Evolutionary conservation across 2,113 vertebrate species (phyloP).

Genomic region (Sebastes fasciatus): DNA sequence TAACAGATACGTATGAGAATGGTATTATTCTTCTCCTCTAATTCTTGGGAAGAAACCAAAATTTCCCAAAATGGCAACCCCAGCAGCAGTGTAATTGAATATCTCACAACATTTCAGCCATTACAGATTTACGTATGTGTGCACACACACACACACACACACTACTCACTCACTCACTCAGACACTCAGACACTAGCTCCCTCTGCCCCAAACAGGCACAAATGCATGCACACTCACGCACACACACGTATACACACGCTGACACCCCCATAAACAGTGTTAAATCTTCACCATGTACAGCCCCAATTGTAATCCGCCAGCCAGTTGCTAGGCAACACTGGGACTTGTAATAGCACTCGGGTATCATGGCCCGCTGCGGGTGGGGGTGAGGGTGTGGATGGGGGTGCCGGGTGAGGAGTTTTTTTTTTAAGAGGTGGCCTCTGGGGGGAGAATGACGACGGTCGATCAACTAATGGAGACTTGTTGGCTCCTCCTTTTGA

Average conservation of each 20-base stretch:
- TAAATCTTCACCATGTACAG: constrained; percentile 65
- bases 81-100: constrained; percentile 2
- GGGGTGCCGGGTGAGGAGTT: constrained; percentile 35
- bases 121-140: neutral
- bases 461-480: constrained; percentile 24
- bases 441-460: neutral
- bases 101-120: constrained; percentile 20
- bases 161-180: neutral
- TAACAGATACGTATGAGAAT: neutral
- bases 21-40: neutral
- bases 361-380: constrained; percentile 55
- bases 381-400: constrained; percentile 30
- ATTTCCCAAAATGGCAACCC: neutral
- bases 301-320: constrained; percentile 65
- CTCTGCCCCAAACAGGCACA: constrained; percentile 12
- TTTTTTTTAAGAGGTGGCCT: constrained; percentile 22
- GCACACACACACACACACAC: neutral
- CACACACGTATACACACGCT: neutral
- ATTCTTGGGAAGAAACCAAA: neutral
- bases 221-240: constrained; percentile 3
- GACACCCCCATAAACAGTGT: constrained; percentile 61
- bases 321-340: constrained; percentile 85
- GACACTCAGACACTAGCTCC: neutral
- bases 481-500: constrained; percentile 15
- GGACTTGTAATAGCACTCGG: constrained; percentile 67